phyloP scores from a whole-genome alignment of 1,140 invertebrate species.

The Drosophila novamexicana region DNA sequence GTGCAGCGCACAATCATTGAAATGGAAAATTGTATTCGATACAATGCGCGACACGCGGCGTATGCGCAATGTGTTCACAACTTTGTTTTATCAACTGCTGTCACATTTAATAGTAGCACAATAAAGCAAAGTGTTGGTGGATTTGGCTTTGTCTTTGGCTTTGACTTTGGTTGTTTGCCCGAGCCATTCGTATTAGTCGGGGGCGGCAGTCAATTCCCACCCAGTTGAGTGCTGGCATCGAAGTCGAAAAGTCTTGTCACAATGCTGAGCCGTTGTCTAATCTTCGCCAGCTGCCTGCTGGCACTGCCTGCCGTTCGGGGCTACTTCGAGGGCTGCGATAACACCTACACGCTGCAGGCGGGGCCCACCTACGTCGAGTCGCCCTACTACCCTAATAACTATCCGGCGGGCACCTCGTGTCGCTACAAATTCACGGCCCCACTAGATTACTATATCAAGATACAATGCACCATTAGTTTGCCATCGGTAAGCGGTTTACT shows the following conservation, averaged over 20 bases:
- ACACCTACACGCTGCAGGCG: constrained; percentile 36
- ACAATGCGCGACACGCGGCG: constrained; percentile 25
- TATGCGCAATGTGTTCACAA: constrained; percentile 52
- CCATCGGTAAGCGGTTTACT: constrained; percentile 52
- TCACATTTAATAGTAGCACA: constrained; percentile 27
- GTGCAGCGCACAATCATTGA: constrained; percentile 40
- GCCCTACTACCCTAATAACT: constrained; percentile 68
- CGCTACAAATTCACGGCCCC: constrained; percentile 75
- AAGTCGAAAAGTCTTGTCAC: constrained; percentile 38
- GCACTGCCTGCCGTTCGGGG: constrained; percentile 30
- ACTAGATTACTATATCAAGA: constrained; percentile 62
- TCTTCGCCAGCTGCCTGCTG: constrained; percentile 33
- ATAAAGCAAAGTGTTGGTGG: constrained; percentile 34
- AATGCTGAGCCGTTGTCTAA: constrained; percentile 48
- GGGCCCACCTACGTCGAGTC: constrained; percentile 68
- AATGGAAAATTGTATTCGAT: constrained; percentile 26
- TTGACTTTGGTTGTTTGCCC: constrained; percentile 20
- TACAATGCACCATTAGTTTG: constrained; percentile 60
- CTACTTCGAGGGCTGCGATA: constrained; percentile 73
- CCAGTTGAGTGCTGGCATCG: constrained; percentile 59
- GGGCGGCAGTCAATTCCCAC: constrained; percentile 31
- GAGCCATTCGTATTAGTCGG: constrained; percentile 49
- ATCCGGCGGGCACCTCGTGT: constrained; percentile 74
- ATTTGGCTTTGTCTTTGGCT: constrained; percentile 44
- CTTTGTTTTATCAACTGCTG: constrained; percentile 59